A percentile compares a stretch with the other conserved stretches of the same genome.
phyloP scores from a whole-genome alignment of 1,140 invertebrate species.

The Atta colombica region DNA sequence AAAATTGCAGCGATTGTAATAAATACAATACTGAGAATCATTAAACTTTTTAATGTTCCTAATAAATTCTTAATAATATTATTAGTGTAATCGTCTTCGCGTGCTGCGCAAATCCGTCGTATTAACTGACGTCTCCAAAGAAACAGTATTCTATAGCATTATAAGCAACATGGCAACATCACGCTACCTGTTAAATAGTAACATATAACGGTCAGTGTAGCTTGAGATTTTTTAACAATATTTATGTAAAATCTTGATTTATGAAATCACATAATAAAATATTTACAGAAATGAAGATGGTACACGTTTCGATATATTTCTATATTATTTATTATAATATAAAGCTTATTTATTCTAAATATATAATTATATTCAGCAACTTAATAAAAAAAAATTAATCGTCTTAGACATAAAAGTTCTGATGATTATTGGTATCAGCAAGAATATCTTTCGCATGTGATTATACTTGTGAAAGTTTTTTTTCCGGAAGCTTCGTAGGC shows the following conservation, averaged over 20 bases:
- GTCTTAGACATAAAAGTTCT: background rate
- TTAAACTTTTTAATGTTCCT: constrained; percentile 14
- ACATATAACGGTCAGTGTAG: background rate
- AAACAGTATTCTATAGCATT: background rate
- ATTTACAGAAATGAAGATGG: background rate
- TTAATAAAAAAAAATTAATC: background rate
- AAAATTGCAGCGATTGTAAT: background rate
- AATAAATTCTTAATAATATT: constrained; percentile 16
- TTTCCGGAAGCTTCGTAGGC: constrained; percentile 86
- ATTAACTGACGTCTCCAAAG: background rate
- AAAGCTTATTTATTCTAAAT: background rate
- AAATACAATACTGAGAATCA: background rate
- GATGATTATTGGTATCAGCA: background rate
- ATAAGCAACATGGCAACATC: background rate
- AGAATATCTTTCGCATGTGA: background rate
- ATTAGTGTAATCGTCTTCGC: background rate
- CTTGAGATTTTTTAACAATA: background rate
- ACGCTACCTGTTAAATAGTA: too few species aligned
- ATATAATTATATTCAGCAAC: background rate
- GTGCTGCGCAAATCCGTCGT: background rate
- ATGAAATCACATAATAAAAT: background rate
- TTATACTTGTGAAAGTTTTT: background rate
- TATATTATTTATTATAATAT: background rate
- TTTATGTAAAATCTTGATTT: too few species aligned
- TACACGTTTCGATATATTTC: background rate